Conservation (phyloP, 2,797 vertebrate genomes). For the Semotilus atromaculatus region DNA sequence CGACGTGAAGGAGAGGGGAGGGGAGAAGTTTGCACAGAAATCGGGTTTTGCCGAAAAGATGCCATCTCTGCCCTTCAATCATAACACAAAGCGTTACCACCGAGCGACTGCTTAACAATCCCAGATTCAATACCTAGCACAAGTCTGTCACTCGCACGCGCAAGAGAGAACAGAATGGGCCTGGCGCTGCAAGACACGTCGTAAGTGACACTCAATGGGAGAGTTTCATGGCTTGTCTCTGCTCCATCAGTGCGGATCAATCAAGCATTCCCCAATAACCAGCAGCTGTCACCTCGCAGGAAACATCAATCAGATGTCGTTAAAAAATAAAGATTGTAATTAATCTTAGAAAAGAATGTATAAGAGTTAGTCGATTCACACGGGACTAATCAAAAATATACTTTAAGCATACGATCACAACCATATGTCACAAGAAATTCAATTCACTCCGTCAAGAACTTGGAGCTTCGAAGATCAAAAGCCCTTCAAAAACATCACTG, state of each 20-base stretch:
- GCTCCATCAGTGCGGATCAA: conserved; percentile 79
- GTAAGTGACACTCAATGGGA: conserved; percentile 69
- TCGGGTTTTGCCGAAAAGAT: conserved; percentile 32
- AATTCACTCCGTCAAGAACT: background rate
- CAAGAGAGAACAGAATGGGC: conserved; percentile 73
- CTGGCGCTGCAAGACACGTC: conserved; percentile 71
- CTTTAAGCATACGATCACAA: conserved; percentile 1
- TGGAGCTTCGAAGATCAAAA: conserved; percentile 14
- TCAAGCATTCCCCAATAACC: conserved; percentile 74
- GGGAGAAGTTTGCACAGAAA: conserved; percentile 52
- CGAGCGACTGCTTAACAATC: conserved; percentile 75
- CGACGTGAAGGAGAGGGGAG: conserved; percentile 61
- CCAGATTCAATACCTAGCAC: conserved; percentile 71
- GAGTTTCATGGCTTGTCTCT: conserved; percentile 73
- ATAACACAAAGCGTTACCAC: conserved; percentile 75
- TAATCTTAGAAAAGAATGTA: conserved; percentile 4
- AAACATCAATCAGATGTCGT: conserved; percentile 61
- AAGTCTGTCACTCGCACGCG: conserved; percentile 69
- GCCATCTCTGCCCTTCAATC: conserved; percentile 71
- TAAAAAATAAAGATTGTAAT: conserved; percentile 36
- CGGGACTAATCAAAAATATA: conserved; percentile 37
- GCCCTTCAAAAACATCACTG: conserved; percentile 54
- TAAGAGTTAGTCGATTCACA: conserved; percentile 13
- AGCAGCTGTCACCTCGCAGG: conserved; percentile 71
- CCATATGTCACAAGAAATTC: background rate